These are phyloP conservation scores for Tiliacea aurago DNA, from an alignment of 2,888 invertebrate species.

Conservation along the genomic window DNA sequence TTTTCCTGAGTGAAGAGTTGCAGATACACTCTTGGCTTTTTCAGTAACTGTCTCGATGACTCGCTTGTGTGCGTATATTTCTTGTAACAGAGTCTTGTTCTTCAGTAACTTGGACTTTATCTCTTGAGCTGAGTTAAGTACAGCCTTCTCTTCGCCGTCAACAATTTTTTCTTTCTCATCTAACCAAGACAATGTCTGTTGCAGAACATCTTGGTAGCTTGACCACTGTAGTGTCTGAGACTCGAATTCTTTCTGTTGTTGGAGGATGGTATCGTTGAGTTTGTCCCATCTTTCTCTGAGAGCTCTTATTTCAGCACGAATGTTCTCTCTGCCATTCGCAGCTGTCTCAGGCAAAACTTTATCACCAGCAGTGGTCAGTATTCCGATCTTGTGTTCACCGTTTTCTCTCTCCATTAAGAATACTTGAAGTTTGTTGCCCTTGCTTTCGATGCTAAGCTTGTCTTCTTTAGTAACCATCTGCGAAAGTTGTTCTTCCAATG, in stretches of 20 bases:
- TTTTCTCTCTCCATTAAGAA: slow-evolving; percentile 95
- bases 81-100: slow-evolving; percentile 96
- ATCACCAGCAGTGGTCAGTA: slow-evolving; percentile 95
- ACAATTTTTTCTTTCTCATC: slow-evolving; percentile 95
- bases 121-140: slow-evolving; percentile 95
- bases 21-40: slow-evolving; percentile 94
- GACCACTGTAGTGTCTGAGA: slow-evolving; percentile 95
- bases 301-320: slow-evolving; percentile 95
- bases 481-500: slow-evolving; percentile 92
- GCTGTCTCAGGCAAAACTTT: slow-evolving; percentile 98
- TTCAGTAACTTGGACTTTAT: slow-evolving; percentile 95
- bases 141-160: slow-evolving; percentile 92
- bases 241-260: slow-evolving; percentile 96
- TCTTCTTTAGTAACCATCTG: slow-evolving; percentile 92
- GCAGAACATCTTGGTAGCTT: slow-evolving; percentile 96
- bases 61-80: slow-evolving; percentile 96
- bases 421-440: slow-evolving; percentile 93
- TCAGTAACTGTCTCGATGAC: slow-evolving; percentile 97
- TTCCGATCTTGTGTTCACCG: slow-evolving; percentile 94
- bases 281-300: slow-evolving; percentile 97
- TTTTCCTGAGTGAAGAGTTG: slow-evolving; percentile 90
- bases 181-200: slow-evolving; percentile 96
- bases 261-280: slow-evolving; percentile 95
- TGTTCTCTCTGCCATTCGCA: slow-evolving; percentile 96
- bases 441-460: slow-evolving; percentile 92